Evolutionary conservation across 2,888 invertebrate genomes (phyloP), one percentile per base, ranked within the genome.

Genomic region (Callyntrura guangdongensis): DNA sequence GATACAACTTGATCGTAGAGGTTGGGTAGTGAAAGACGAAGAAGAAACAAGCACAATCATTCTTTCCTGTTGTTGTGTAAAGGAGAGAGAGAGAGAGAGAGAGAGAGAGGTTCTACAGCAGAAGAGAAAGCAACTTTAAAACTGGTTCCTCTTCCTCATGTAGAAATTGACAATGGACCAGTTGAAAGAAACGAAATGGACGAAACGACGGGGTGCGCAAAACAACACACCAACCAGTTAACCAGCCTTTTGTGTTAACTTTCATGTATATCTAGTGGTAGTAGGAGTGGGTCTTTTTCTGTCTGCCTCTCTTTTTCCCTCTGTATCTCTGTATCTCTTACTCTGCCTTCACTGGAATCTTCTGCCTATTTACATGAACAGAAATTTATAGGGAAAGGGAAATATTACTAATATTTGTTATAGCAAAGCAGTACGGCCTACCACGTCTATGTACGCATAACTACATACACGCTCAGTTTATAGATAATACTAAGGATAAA

Each of bases 151-250:
- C 27, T 36, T 59, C n/a, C n/a, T 47, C 72, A 17, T 74, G 47
- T 74, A 12, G 59, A 56, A 79, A 56, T 79, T 79, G 79, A 79
- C 79, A 79, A 79, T 79, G 79, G 79, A 79, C 79, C 79, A 79
- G 79, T 79, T 79, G 79, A 59, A 79, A 79, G 79, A 79, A 77
- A 77, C 74, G 74, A 77, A 69, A 69, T 69, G 53, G 77, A 77
- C 22, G 56, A 36, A 56, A 17, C 20, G 56, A 59, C n/a, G 77
- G 22, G 14, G 53, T 77, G 25, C 49, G 47, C 12, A 74, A 49
- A 77, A 77, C 77, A 77, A 53, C 53, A 77, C 25, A 47, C 72
- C 47, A 74, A 47, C 47, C 14, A 59, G 27, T 79, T 56, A 79
- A 59, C 79, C 79, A 79, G 27, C 53, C 79, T 79, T 77, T 74